A percentile compares a stretch with the other conserved stretches of the same genome.
Evolutionary conservation across 1,140 invertebrate species (phyloP).

Genomic region (Myzus persicae): DNA sequence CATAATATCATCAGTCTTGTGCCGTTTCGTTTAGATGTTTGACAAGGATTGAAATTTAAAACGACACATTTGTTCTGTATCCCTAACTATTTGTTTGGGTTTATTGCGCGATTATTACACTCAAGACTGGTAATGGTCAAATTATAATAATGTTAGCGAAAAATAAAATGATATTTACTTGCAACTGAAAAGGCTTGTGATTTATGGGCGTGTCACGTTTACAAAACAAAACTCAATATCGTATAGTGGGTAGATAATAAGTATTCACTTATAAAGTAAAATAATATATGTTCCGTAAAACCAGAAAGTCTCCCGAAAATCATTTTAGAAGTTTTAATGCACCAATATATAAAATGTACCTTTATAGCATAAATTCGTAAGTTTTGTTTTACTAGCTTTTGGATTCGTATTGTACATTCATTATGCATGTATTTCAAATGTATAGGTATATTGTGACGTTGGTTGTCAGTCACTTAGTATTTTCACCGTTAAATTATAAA

Average conservation of each 20-base stretch:
- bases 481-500: background rate
- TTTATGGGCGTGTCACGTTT: background rate
- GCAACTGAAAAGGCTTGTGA: background rate
- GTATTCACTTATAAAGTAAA: background rate
- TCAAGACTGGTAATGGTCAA: background rate
- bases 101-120: background rate
- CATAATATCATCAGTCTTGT: background rate
- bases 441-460: background rate
- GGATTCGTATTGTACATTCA: background rate
- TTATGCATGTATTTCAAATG: slow-evolving; percentile 30
- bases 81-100: background rate
- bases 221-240: background rate
- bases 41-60: background rate
- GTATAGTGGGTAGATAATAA: background rate
- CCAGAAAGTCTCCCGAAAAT: background rate
- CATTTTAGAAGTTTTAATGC: background rate
- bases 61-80: background rate
- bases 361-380: background rate
- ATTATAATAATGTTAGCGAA: background rate
- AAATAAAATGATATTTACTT: background rate
- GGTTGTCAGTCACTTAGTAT: slow-evolving; percentile 5
- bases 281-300: background rate
- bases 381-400: background rate
- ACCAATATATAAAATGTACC: background rate
- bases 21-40: background rate